Conservation (phyloP, 2,888 invertebrate genomes). For the Linhomoeus sp. region DNA sequence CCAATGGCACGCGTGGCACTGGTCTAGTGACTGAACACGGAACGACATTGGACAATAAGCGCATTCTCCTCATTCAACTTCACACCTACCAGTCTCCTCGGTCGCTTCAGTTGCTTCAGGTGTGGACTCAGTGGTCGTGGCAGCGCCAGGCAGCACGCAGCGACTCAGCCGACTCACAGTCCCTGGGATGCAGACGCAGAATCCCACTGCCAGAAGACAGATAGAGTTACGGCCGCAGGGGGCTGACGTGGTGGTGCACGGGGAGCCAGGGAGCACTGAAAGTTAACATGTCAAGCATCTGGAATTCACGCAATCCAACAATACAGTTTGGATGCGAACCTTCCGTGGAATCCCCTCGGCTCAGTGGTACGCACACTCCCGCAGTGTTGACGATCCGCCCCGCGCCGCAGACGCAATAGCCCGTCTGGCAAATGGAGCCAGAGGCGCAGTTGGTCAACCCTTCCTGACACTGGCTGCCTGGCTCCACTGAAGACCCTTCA, state of each 20-base stretch:
- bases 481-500: not conserved
- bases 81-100: too few relatives aligned
- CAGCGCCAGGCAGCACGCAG: too few relatives aligned
- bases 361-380: not conserved
- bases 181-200: slow-evolving; percentile 10
- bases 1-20: too few relatives aligned
- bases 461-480: not conserved
- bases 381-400: not conserved
- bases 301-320: too few relatives aligned
- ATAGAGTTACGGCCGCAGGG: slow-evolving; percentile 3
- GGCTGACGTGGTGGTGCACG: slow-evolving; percentile 4
- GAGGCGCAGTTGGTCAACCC: not conserved
- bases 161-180: not conserved
- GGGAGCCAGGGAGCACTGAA: slow-evolving; percentile 7
- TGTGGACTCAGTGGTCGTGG: too few relatives aligned
- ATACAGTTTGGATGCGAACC: not conserved
- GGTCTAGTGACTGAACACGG: too few relatives aligned
- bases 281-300: too few relatives aligned
- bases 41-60: too few relatives aligned
- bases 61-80: too few relatives aligned
- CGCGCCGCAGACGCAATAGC: not conserved
- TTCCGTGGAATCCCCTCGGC: not conserved
- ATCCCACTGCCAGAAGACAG: slow-evolving; percentile 7
- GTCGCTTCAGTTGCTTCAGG: too few relatives aligned
- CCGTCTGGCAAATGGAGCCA: not conserved